Conservation (phyloP, 1,140 invertebrate genomes). For the Oryzaephilus surinamensis region DNA sequence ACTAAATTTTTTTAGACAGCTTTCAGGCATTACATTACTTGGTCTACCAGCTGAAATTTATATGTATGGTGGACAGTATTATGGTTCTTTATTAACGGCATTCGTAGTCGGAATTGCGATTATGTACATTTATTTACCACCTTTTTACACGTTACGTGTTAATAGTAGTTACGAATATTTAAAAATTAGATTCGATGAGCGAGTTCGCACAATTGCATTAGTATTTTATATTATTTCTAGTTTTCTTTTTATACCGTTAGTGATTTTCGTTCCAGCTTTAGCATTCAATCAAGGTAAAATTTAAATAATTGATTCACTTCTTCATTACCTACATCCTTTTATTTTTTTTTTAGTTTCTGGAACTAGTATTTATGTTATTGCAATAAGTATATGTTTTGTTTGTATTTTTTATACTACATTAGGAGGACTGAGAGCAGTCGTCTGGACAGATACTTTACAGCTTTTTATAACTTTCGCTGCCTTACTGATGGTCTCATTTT, state of each 20-base stretch:
- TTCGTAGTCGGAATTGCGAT: conserved; percentile 50
- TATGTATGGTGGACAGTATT: conserved; percentile 54
- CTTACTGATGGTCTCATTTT: conserved; percentile 49
- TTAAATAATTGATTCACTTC: too few species aligned
- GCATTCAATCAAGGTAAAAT: conserved; percentile 48
- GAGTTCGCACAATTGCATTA: conserved; percentile 45
- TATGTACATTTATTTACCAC: conserved; percentile 42
- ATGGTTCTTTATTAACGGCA: conserved; percentile 46
- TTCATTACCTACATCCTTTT: conserved; percentile 12
- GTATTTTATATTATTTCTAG: conserved; percentile 52
- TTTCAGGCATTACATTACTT: conserved; percentile 69
- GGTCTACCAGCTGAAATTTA: conserved; percentile 62
- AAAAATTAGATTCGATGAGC: conserved; percentile 38
- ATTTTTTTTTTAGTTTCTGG: conserved; percentile 51
- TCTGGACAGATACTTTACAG: conserved; percentile 63
- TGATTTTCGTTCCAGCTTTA: conserved; percentile 51
- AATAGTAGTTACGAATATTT: conserved; percentile 61
- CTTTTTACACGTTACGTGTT: conserved; percentile 63
- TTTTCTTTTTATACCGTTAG: conserved; percentile 47
- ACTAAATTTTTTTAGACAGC: conserved; percentile 42
- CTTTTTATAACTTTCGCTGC: conserved; percentile 33
- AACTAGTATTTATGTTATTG: conserved; percentile 50
- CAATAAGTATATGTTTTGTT: conserved; percentile 55
- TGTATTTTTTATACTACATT: conserved; percentile 72
- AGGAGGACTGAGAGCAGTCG: conserved; percentile 63